Evolutionary conservation across 2,888 invertebrate genomes (phyloP).

Genomic region (Malthinus seriepunctatus): DNA sequence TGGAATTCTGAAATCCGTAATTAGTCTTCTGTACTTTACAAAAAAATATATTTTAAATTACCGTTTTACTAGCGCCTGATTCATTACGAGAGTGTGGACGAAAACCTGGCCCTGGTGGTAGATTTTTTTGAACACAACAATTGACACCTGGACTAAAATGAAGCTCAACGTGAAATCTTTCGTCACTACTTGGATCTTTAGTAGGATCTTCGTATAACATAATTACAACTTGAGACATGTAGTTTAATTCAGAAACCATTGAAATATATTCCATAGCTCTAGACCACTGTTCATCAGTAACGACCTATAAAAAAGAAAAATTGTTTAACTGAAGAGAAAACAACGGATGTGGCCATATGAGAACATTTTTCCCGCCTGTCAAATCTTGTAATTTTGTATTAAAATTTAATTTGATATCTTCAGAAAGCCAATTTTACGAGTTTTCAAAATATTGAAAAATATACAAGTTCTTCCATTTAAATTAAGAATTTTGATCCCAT

Average conservation of each 20-base stretch:
- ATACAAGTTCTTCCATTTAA: too few species aligned
- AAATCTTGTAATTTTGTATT: too few species aligned
- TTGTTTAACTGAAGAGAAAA: too few species aligned
- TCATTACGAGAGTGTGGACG: constrained; percentile 89
- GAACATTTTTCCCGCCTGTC: too few species aligned
- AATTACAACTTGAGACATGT: constrained; percentile 98
- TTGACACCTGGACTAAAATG: constrained; percentile 99
- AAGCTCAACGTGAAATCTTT: constrained; percentile 95
- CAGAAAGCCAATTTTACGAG: too few species aligned
- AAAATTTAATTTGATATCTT: too few species aligned
- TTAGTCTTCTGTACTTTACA: constrained; percentile 24
- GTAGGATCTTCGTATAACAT: constrained; percentile 99
- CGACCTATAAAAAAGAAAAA: constrained; percentile 56
- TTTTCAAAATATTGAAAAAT: too few species aligned
- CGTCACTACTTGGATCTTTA: constrained; percentile 88
- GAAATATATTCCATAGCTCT: constrained; percentile 98
- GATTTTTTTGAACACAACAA: constrained; percentile 93
- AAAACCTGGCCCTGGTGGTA: constrained; percentile 92
- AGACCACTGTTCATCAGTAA: constrained; percentile 96
- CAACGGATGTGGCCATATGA: too few species aligned
- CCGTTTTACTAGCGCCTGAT: constrained; percentile 66
- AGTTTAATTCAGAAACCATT: constrained; percentile 97
- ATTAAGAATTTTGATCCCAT: too few species aligned
- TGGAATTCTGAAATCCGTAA: constrained; percentile 57
- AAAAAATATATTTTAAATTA: constrained; percentile 45